Evolutionary conservation across 2,888 invertebrate species (phyloP).

Genomic region (Pachydiplax longipennis): DNA sequence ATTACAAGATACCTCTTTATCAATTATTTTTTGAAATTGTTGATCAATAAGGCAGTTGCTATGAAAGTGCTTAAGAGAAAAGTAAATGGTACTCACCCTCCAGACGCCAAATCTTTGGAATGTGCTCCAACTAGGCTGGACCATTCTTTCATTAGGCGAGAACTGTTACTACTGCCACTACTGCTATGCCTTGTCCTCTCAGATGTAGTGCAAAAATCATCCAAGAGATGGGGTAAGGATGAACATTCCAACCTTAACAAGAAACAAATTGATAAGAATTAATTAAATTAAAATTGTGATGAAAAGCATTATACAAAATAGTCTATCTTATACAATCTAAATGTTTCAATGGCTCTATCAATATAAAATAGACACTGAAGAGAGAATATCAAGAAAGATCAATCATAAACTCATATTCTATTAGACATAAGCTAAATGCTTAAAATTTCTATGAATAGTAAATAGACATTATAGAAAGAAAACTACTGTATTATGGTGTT

Average conservation of each 20-base stretch:
- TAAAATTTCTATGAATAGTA: too few species aligned
- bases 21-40: not conserved
- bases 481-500: too few species aligned
- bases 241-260: conserved; percentile 7
- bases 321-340: too few species aligned
- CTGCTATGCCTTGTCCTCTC: conserved; percentile 2
- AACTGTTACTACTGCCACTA: conserved; percentile 26
- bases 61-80: not conserved
- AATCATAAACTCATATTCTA: too few species aligned
- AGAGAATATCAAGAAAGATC: too few species aligned
- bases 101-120: conserved; percentile 4
- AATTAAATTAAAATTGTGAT: not conserved
- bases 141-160: conserved; percentile 29
- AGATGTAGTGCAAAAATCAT: conserved; percentile 31
- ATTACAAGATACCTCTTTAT: too few species aligned
- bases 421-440: too few species aligned
- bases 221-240: conserved; percentile 19
- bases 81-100: conserved; percentile 8
- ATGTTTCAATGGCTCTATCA: too few species aligned
- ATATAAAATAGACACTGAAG: too few species aligned
- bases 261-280: not conserved
- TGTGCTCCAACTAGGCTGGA: conserved; percentile 4
- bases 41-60: not conserved
- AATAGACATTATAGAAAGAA: too few species aligned
- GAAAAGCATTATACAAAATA: too few species aligned